Conservation (phyloP, 2,888 invertebrate genomes). For the Cosmia trapezina region DNA sequence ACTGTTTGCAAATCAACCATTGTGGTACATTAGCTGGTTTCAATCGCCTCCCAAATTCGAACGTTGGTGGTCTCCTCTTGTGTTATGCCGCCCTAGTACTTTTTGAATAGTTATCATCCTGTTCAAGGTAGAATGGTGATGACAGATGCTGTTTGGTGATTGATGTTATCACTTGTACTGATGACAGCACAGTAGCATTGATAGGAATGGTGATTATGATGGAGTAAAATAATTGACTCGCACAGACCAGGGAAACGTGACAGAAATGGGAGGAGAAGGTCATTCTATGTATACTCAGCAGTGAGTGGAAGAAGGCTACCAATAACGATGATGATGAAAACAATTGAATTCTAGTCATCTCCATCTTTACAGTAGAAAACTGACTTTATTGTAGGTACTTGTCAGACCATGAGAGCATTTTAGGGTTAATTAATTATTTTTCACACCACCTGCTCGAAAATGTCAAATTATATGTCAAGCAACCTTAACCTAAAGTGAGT, state of each 20-base stretch:
- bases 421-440: background rate
- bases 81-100: constrained; percentile 66
- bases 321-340: background rate
- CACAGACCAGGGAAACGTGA: background rate
- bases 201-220: background rate
- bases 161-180: constrained; percentile 15
- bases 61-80: constrained; percentile 77
- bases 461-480: no score
- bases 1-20: constrained; percentile 88
- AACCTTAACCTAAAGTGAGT: no score
- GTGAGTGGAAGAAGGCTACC: background rate
- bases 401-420: background rate
- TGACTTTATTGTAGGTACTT: background rate
- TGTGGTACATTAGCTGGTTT: constrained; percentile 81
- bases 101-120: constrained; percentile 41
- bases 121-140: constrained; percentile 15
- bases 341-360: background rate
- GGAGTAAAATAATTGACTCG: background rate
- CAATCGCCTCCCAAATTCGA: constrained; percentile 80
- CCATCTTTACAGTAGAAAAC: background rate
- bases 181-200: constrained; percentile 1
- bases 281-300: background rate
- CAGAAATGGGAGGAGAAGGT: background rate
- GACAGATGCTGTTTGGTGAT: constrained; percentile 33
- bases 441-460: no score